Base-by-base conservation (phyloP, 2,113 vertebrate species). In the Numenius arquata region DNA sequence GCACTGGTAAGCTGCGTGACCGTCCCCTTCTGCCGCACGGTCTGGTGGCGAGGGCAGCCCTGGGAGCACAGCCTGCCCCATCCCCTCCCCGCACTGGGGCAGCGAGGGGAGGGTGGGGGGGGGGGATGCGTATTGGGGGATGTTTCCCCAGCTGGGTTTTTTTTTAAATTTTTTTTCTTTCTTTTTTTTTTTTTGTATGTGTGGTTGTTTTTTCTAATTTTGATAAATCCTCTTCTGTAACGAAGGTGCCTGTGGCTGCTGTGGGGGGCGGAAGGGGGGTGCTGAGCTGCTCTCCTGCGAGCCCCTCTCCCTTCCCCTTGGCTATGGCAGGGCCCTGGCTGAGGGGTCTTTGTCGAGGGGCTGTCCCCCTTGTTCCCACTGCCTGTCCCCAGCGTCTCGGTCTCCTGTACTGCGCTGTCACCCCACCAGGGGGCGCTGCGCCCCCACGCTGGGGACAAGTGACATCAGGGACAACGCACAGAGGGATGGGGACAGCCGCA, bases 161-260 rank as follows among this genome's bases (percentile, higher is more conserved):
- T 50, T 36, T 30, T 38, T 66, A 26, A n/a, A n/a, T n/a, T 45
- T 66, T 27, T 14, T 61, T n/a, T 27, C 27, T 61, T 66, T 27
- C 15, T 20, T 52, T 59, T 25, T 16, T 32, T 66, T n/a, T 91
- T 83, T 73, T 18, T 43, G 29, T 89, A 90, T 5, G 30, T 62
- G 66, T 72, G 77, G 3, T 50, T 8, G 18, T 61, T 90, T 96
- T 96, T 96, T 92, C 43, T 96, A 95, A 89, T 96, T 96, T 96
- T 96, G 80, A 96, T 95, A 96, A 96, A 95, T 78, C 40, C 9
- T 88, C 15, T 93, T 95, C 56, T 1, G 1, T 92, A 96, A 92
- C 0, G 0, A 88, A 56, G 32, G 80, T 61, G 27, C 34, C 55
- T 88, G 59, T 80, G 65, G 65, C 68, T 81, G 15, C 48, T 58